Evolutionary conservation across 2,888 invertebrate genomes (phyloP).

Genomic region (Archips xylosteana): DNA sequence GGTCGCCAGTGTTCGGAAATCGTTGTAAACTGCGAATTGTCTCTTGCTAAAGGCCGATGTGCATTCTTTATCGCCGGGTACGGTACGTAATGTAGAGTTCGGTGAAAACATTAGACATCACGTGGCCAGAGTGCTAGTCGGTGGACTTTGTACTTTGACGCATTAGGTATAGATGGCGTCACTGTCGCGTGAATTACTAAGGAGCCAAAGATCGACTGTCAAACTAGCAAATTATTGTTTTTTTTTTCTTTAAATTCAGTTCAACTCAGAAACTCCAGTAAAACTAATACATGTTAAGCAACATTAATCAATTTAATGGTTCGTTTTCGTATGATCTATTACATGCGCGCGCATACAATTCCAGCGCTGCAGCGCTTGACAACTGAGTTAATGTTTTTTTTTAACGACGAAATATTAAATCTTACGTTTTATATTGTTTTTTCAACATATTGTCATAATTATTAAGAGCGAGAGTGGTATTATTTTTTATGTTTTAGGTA

Average conservation of each 20-base stretch:
- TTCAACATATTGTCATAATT: no score
- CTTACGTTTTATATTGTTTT: no score
- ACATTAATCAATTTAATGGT: neutral
- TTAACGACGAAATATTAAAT: no score
- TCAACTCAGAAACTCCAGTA: neutral
- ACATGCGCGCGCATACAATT: constrained; percentile 27
- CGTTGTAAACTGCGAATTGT: no score
- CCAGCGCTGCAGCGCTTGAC: constrained; percentile 29
- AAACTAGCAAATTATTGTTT: neutral
- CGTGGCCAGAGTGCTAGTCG: neutral
- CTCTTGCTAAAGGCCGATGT: no score
- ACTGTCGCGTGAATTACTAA: neutral
- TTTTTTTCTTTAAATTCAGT: neutral
- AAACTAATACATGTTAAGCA: neutral
- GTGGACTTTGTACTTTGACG: constrained; percentile 17
- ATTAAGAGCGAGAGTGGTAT: no score
- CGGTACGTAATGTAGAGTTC: neutral
- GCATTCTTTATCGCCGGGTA: no score
- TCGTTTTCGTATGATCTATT: neutral
- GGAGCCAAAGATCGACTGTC: neutral
- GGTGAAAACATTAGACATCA: constrained; percentile 1
- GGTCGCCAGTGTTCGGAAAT: no score
- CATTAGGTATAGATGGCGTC: constrained; percentile 22
- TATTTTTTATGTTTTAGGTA: no score
- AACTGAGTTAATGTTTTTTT: neutral